Evolutionary conservation across 2,888 invertebrate genomes (phyloP).

Genomic region (Hyalella azteca): DNA sequence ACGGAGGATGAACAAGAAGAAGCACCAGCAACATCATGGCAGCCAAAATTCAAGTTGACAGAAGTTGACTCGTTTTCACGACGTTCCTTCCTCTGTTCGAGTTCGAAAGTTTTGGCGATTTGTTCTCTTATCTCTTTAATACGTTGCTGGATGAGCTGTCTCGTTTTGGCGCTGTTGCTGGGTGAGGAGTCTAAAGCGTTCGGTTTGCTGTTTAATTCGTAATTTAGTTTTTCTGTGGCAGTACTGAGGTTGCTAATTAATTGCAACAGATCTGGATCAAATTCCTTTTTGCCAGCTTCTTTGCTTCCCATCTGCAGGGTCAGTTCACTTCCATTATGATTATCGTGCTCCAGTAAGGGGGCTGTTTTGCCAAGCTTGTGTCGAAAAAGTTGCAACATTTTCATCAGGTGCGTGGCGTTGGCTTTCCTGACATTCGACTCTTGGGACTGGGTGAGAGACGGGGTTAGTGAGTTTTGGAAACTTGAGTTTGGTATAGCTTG

Average conservation of each 20-base stretch:
- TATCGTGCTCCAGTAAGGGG: background rate
- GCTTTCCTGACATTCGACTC: background rate
- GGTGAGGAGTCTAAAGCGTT: background rate
- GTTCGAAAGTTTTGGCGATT: background rate
- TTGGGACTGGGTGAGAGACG: too few relatives aligned
- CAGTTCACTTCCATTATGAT: too few relatives aligned
- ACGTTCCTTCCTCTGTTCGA: too few relatives aligned
- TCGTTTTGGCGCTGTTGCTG: background rate
- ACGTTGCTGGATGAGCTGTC: background rate
- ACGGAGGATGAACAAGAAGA: too few relatives aligned
- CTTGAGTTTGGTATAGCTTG: too few relatives aligned
- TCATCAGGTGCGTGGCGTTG: background rate
- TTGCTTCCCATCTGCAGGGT: background rate
- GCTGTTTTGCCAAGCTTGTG: background rate
- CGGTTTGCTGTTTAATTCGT: background rate
- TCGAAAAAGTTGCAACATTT: background rate
- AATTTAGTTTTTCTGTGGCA: background rate
- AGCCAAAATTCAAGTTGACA: too few relatives aligned
- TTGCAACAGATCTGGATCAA: background rate
- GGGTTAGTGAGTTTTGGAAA: too few relatives aligned
- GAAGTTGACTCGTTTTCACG: too few relatives aligned
- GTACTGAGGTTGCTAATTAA: background rate
- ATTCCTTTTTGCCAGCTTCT: background rate
- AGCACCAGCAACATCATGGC: too few relatives aligned
- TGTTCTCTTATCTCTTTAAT: background rate